These are phyloP conservation scores for Anadara kagoshimensis DNA, from an alignment of 1,140 invertebrate genomes.

Conservation along the genomic window DNA sequence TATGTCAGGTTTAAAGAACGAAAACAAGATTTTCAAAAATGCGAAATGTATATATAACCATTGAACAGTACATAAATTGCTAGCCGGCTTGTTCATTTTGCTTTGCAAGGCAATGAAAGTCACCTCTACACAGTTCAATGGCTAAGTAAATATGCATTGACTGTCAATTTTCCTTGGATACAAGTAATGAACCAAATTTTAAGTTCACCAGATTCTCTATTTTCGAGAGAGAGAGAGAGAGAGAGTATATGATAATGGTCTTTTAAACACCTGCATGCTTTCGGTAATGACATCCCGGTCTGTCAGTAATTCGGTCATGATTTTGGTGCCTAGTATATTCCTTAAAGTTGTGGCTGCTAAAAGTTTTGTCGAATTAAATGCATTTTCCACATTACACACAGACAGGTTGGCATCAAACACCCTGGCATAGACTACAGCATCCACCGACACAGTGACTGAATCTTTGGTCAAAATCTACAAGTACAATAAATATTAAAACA, in stretches of 20 bases:
- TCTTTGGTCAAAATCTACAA: slow-evolving; percentile 91
- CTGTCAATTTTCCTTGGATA: no score
- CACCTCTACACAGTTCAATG: no score
- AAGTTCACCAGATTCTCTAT: no score
- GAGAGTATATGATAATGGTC: neutral
- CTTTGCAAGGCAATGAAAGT: no score
- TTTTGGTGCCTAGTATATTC: slow-evolving; percentile 94
- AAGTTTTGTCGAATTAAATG: slow-evolving; percentile 80
- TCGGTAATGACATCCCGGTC: slow-evolving; percentile 93
- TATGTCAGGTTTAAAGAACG: no score
- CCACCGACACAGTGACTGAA: slow-evolving; percentile 93
- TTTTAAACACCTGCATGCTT: slow-evolving; percentile 83
- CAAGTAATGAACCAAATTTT: no score
- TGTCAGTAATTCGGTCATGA: slow-evolving; percentile 90
- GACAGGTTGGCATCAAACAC: slow-evolving; percentile 98
- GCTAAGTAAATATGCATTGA: no score
- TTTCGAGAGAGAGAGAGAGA: neutral
- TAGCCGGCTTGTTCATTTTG: no score
- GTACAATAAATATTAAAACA: slow-evolving; percentile 1
- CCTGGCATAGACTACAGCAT: slow-evolving; percentile 92
- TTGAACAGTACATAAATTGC: no score
- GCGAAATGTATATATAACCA: no score
- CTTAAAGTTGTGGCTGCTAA: slow-evolving; percentile 79
- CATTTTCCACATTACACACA: slow-evolving; percentile 97
- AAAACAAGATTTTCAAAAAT: no score